Percentiles rank a stretch among this genome's conserved stretches.
Conservation (phyloP, 2,888 invertebrate species). For the Cyclophora albipunctata region DNA sequence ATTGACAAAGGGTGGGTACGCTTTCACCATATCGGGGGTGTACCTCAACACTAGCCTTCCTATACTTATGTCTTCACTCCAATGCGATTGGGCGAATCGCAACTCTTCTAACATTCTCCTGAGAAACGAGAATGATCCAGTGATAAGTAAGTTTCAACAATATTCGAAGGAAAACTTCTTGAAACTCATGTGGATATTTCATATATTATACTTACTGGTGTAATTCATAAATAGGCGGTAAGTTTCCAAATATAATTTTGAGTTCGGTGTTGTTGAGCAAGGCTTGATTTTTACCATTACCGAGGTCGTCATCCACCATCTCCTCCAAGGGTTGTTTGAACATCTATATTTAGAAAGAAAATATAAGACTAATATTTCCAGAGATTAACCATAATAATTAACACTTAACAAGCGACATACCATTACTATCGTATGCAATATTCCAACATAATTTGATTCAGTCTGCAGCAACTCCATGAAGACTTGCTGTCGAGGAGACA, state of each 20-base stretch:
- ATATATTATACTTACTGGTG: conserved; percentile 79
- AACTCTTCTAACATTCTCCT: conserved; percentile 78
- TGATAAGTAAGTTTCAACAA: no score
- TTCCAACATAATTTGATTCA: conserved; percentile 97
- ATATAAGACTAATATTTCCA: neutral
- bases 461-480: conserved; percentile 96
- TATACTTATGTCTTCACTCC: conserved; percentile 91
- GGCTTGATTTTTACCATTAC: conserved; percentile 77
- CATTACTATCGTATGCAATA: conserved; percentile 93
- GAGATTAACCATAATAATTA: no score
- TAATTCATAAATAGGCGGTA: conserved; percentile 94
- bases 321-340: conserved; percentile 95
- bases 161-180: no score
- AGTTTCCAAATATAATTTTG: conserved; percentile 95
- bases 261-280: conserved; percentile 93
- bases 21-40: conserved; percentile 90
- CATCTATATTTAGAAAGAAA: conserved; percentile 73
- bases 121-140: conserved; percentile 27
- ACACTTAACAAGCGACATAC: conserved; percentile 60
- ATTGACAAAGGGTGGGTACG: conserved; percentile 98
- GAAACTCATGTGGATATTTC: no score
- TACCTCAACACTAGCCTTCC: conserved; percentile 92
- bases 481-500: conserved; percentile 86
- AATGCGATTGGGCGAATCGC: conserved; percentile 80
- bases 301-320: conserved; percentile 84